Percentiles rank a stretch among this genome's conserved stretches.
Evolutionary conservation across 2,888 invertebrate genomes (phyloP).

Genomic region (Heliconius charithonia): DNA sequence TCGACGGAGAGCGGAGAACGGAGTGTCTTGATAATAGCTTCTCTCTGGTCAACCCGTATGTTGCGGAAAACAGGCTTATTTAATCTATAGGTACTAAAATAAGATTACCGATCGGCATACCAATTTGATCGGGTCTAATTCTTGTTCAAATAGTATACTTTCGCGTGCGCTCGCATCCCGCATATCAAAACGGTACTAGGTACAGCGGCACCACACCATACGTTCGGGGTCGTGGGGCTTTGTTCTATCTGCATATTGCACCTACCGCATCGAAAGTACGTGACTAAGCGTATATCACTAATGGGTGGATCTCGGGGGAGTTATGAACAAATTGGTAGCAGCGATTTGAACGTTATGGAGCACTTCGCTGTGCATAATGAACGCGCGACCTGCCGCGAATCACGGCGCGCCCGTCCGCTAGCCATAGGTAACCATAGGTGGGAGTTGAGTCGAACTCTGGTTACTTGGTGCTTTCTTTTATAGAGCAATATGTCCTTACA

Average conservation of each 20-base stretch:
- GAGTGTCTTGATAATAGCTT: too few species aligned
- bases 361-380: conserved; percentile 43
- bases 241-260: conserved; percentile 42
- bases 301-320: conserved; percentile 45
- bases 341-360: conserved; percentile 42
- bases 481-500: background rate
- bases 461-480: background rate
- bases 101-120: background rate
- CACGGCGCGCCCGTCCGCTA: background rate
- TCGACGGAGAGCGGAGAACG: too few species aligned
- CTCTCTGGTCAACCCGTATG: too few species aligned
- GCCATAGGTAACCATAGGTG: background rate
- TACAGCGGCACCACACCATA: background rate
- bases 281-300: conserved; percentile 46
- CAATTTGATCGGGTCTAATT: background rate
- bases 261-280: conserved; percentile 38
- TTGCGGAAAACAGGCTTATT: too few species aligned
- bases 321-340: conserved; percentile 47
- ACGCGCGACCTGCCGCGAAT: conserved; percentile 33
- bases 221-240: conserved; percentile 26
- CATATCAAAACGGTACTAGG: conserved; percentile 8
- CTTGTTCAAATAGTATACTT: background rate
- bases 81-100: background rate
- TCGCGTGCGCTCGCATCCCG: background rate
- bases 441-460: too few species aligned